These are phyloP conservation scores for Schizotus pectinicornis DNA, from an alignment of 2,888 invertebrate species.

Conservation along the genomic window DNA sequence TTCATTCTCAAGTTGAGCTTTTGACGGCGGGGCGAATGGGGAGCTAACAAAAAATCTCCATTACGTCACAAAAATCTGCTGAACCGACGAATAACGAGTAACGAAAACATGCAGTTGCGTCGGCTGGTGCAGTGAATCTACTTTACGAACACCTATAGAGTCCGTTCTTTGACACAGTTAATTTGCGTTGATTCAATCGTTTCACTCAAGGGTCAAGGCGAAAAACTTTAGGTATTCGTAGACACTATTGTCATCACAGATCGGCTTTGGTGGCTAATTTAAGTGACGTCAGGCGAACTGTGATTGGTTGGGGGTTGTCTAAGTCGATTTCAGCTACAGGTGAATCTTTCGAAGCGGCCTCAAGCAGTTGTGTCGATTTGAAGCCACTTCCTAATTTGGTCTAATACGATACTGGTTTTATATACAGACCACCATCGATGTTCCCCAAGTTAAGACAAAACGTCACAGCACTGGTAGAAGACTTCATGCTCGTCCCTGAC, in stretches of 20 bases:
- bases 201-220: no score
- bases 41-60: constrained; percentile 65
- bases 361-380: constrained; percentile 2
- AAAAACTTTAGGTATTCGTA: constrained; percentile 12
- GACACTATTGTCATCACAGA: constrained; percentile 12
- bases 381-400: not conserved
- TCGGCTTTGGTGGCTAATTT: constrained; percentile 9
- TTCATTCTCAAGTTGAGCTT: constrained; percentile 98
- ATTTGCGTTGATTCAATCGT: no score
- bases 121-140: constrained; percentile 20
- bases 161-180: no score
- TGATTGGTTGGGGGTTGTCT: constrained; percentile 5
- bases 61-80: constrained; percentile 11
- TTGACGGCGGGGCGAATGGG: constrained; percentile 94
- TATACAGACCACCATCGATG: constrained; percentile 65
- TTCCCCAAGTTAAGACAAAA: constrained; percentile 70
- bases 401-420: constrained; percentile 14
- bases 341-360: constrained; percentile 12
- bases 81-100: constrained; percentile 10
- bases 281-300: constrained; percentile 19
- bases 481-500: constrained; percentile 67
- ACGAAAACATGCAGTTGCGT: constrained; percentile 20
- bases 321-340: constrained; percentile 15
- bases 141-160: constrained; percentile 11
- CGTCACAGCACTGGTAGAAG: constrained; percentile 71